These are phyloP conservation scores for Mormyrus hasselquistii DNA, from an alignment of 2,797 vertebrate species.

Conservation along the genomic window DNA sequence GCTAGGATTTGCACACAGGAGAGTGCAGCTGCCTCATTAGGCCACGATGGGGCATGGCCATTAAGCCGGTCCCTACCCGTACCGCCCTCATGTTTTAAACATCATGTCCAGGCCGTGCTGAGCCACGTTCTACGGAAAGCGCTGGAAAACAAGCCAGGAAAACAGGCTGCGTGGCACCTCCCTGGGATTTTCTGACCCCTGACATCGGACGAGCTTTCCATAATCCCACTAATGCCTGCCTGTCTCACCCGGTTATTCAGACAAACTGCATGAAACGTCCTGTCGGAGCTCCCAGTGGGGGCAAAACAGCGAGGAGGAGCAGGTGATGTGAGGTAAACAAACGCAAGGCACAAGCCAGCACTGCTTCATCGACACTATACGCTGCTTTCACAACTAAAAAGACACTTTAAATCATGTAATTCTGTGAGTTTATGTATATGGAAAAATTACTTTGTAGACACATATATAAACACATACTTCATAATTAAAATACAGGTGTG, in stretches of 20 bases:
- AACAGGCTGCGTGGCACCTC: neutral
- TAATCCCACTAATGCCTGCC: slow-evolving; percentile 5
- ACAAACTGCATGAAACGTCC: slow-evolving; percentile 12
- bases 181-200: slow-evolving; percentile 2
- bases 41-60: neutral
- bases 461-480: neutral
- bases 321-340: neutral
- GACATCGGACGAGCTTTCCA: neutral
- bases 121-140: neutral
- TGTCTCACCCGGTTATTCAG: slow-evolving; percentile 6
- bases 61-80: neutral
- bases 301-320: neutral
- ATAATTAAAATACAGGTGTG: neutral
- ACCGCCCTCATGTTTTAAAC: neutral
- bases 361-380: neutral
- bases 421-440: neutral
- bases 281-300: neutral
- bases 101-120: neutral
- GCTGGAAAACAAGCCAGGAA: neutral
- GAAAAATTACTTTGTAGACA: neutral
- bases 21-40: neutral
- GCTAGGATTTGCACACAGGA: neutral
- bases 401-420: neutral
- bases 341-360: neutral
- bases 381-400: neutral